phyloP scores from a whole-genome alignment of 2,113 vertebrate genomes.

The Dipodomys merriami region DNA sequence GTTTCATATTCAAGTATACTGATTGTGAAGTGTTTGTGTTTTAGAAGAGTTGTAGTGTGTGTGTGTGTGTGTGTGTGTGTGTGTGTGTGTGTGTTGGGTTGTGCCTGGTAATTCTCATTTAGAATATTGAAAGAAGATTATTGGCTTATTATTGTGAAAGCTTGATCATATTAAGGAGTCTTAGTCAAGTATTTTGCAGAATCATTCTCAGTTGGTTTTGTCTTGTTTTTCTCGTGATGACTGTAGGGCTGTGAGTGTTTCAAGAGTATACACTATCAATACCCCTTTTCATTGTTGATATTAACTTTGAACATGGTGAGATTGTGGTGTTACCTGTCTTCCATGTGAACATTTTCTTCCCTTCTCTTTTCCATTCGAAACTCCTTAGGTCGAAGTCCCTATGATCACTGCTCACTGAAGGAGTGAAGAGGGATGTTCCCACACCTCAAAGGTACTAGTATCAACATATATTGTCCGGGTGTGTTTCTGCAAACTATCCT shows the following conservation, averaged over 20 bases:
- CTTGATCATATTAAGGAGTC: background rate
- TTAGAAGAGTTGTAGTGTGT: background rate
- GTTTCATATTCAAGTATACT: background rate
- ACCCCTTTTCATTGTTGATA: background rate
- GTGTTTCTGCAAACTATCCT: background rate
- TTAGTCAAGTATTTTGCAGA: background rate
- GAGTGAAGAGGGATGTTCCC: background rate
- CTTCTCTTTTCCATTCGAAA: background rate
- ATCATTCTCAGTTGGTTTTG: background rate
- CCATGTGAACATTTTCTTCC: background rate
- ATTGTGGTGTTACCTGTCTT: background rate
- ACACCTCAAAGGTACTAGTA: background rate
- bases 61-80: background rate
- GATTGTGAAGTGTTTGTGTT: slow-evolving; percentile 6
- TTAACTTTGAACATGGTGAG: background rate
- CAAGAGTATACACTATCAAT: background rate
- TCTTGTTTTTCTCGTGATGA: background rate
- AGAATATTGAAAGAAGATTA: background rate
- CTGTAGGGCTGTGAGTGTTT: background rate
- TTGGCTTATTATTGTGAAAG: no score
- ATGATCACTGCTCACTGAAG: background rate
- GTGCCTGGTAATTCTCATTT: background rate
- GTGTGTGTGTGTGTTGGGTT: background rate
- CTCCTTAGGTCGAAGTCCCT: background rate
- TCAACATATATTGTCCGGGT: background rate